phyloP scores from a whole-genome alignment of 2,888 invertebrate genomes.

The Eupithecia tripunctaria region DNA sequence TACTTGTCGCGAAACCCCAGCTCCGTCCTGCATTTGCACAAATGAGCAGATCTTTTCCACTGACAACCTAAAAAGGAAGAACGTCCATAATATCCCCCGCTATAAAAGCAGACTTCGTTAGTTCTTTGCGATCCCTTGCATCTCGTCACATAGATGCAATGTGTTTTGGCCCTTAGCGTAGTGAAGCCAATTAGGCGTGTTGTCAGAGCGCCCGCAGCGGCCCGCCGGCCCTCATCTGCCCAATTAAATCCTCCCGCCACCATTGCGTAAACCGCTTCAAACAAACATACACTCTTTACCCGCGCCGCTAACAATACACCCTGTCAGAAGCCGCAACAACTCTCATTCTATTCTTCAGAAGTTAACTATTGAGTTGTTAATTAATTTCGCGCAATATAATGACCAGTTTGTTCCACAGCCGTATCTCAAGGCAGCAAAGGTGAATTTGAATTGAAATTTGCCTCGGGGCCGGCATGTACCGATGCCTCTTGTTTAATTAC shows the following conservation, averaged over 20 bases:
- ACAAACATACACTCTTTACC: slow-evolving; percentile 76
- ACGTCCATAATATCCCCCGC: slow-evolving; percentile 13
- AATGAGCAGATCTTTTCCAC: slow-evolving; percentile 14
- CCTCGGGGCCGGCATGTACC: slow-evolving; percentile 57
- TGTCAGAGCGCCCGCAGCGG: slow-evolving; percentile 48
- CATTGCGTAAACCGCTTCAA: slow-evolving; percentile 81
- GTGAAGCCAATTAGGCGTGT: slow-evolving; percentile 75
- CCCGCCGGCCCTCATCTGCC: slow-evolving; percentile 62
- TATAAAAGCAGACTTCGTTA: slow-evolving; percentile 31
- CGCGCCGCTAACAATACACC: slow-evolving; percentile 78
- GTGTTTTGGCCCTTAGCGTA: slow-evolving; percentile 59
- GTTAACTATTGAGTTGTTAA: slow-evolving; percentile 80
- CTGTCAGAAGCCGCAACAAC: slow-evolving; percentile 79
- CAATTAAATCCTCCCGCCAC: slow-evolving; percentile 77
- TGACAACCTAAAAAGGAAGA: slow-evolving; percentile 16
- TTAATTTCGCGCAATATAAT: slow-evolving; percentile 79
- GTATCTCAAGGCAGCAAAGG: slow-evolving; percentile 60
- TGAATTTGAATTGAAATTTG: slow-evolving; percentile 56
- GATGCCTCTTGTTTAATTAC: slow-evolving; percentile 82
- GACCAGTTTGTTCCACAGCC: slow-evolving; percentile 47
- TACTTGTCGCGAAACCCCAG: slow-evolving; percentile 1
- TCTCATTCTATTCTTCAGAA: slow-evolving; percentile 67
- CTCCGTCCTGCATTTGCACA: slow-evolving; percentile 8
- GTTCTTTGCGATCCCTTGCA: slow-evolving; percentile 28
- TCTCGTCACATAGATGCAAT: slow-evolving; percentile 35